Percentiles rank a stretch among this genome's conserved stretches.
Evolutionary conservation across 2,113 vertebrate genomes (phyloP).

Genomic region (Sterrhoptilus dennistouni): DNA sequence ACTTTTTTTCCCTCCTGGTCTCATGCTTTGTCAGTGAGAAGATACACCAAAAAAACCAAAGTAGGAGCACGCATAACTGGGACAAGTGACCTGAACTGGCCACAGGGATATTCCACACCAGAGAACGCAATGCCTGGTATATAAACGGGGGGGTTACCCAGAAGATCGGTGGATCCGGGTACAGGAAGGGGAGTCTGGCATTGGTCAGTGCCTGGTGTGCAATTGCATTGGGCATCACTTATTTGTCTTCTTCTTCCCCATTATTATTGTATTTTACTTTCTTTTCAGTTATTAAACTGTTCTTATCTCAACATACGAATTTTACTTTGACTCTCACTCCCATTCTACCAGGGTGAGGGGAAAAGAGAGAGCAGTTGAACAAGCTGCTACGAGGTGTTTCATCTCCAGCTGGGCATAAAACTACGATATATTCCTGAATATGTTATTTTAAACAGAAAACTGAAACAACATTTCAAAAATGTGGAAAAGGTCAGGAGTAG

Average conservation of each 20-base stretch:
- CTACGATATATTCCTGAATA: not conserved
- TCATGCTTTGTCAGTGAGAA: not conserved
- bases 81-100: not conserved
- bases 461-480: not conserved
- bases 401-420: not conserved
- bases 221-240: rapidly evolving
- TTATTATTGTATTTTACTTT: not conserved
- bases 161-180: rapidly evolving
- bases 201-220: not conserved
- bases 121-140: not conserved
- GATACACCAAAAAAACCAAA: too few species aligned
- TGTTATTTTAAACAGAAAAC: not conserved
- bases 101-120: not conserved
- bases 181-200: not conserved
- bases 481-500: not conserved
- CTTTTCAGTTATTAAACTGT: not conserved
- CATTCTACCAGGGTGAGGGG: not conserved
- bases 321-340: not conserved
- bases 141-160: not conserved
- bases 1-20: not conserved
- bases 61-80: not conserved
- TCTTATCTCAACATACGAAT: not conserved
- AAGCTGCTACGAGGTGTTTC: rapidly evolving
- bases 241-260: not conserved
- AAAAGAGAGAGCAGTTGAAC: not conserved